Evolutionary conservation across 2,113 vertebrate species (phyloP), one percentile per base, ranked within the genome.

Genomic region (Misgurnus mizolepis): DNA sequence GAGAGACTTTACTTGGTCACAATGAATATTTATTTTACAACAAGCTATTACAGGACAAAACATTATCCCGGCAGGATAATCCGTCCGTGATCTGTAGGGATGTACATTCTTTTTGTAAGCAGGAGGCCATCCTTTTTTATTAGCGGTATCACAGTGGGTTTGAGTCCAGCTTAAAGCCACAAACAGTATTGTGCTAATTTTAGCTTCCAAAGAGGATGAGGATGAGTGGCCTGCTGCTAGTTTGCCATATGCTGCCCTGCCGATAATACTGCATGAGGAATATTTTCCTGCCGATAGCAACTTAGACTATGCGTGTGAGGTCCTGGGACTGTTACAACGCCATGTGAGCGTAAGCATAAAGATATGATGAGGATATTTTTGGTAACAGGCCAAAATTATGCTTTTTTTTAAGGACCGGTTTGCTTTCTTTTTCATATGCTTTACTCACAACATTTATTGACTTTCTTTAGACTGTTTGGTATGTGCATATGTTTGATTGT

Each of bases 161-260:
- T 73, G 83, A 94, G 91, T 94, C 85, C 91, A 93, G 93, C 89
- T 90, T 89, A 90, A 89, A 88, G 91, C 92, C 92, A 92, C 94
- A 94, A 92, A 94, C 92, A 93, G 93, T 90, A 90, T 93, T 92
- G 95, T 92, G 94, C 96, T 99, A 98, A 98, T 98, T 98, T 98
- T 98, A 98, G 95, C 93, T 92, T 94, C 90, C 93, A 98, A 97
- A 97, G 95, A 96, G 95, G 96, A 98, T 98, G 94, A 97, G 95
- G 95, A 97, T 96, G 96, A 98, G 95, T 94, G 95, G 94, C 95
- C 93, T 95, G 91, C 94, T 93, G 94, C 93, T 94, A 92, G 94
- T 94, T 94, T 94, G 91, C 95, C 95, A 97, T 98, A 96, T 97
- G 96, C 94, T 94, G 91, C 89, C 90, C 93, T 88, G 91, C 85